Percentiles rank a stretch among this genome's conserved stretches.
phyloP scores from a whole-genome alignment of 92 coral and sea anemone genomes.

The Chrysogorgia sp. region DNA sequence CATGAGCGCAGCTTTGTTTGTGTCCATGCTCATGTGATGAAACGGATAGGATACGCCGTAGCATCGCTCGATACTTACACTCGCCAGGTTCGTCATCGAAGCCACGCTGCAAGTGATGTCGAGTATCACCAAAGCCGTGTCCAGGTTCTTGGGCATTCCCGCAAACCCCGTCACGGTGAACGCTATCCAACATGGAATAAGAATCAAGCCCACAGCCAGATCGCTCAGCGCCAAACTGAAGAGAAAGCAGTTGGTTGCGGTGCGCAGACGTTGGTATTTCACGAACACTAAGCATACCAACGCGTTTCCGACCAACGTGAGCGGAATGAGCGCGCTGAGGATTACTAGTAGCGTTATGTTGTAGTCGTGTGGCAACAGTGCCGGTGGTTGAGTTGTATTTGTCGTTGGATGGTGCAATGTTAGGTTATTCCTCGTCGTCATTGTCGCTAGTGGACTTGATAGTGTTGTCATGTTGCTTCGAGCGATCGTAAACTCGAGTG shows the following conservation, averaged over 20 bases:
- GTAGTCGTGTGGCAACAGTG: not conserved
- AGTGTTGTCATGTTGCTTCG: not conserved
- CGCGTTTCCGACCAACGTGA: constrained; percentile 19
- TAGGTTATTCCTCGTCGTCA: not conserved
- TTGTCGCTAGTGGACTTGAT: not conserved
- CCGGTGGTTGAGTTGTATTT: not conserved
- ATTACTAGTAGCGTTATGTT: not conserved
- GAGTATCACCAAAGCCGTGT: not conserved
- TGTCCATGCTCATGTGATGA: constrained; percentile 32
- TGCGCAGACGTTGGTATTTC: constrained; percentile 12
- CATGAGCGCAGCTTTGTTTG: not conserved
- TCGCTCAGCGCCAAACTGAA: constrained; percentile 27
- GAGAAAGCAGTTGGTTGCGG: constrained; percentile 30
- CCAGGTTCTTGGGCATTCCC: not conserved
- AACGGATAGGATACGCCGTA: constrained; percentile 33
- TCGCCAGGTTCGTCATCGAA: constrained; percentile 33
- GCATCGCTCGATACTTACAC: constrained; percentile 38
- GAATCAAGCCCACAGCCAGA: constrained; percentile 13
- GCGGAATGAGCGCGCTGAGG: constrained; percentile 12
- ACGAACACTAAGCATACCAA: constrained; percentile 13
- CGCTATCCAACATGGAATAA: constrained; percentile 35
- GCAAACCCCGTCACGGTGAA: not conserved
- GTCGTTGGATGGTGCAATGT: not conserved
- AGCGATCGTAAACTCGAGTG: no score
- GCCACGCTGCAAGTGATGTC: constrained; percentile 42